A percentile compares a stretch with the other conserved stretches of the same genome.
Evolutionary conservation across 2,797 vertebrate genomes (phyloP).

Genomic region (Lycodopsis pacificus): DNA sequence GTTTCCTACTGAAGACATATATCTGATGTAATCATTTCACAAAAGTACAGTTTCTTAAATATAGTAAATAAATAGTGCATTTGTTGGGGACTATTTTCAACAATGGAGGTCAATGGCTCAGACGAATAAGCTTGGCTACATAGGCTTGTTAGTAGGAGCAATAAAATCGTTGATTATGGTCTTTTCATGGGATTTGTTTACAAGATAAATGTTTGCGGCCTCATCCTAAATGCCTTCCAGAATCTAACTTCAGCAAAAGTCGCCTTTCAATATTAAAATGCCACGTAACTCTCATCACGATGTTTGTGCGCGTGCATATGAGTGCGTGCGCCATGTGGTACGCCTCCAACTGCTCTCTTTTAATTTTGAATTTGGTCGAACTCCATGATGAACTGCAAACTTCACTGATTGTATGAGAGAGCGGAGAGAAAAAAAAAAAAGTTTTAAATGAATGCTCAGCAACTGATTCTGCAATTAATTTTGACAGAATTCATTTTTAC

Average conservation of each 20-base stretch:
- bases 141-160: neutral
- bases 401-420: constrained; percentile 39
- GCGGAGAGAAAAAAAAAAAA: constrained; percentile 8
- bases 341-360: constrained; percentile 16
- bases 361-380: constrained; percentile 43
- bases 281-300: neutral
- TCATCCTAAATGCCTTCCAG: neutral
- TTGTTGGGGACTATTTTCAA: constrained; percentile 3
- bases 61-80: neutral
- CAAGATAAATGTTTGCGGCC: neutral
- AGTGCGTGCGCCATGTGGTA: neutral
- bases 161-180: neutral
- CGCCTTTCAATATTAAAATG: neutral
- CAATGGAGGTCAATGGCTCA: neutral
- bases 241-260: neutral
- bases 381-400: constrained; percentile 61
- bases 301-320: neutral
- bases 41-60: neutral
- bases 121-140: neutral
- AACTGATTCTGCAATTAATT: constrained; percentile 61
- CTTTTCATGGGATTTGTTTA: neutral
- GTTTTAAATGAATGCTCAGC: constrained; percentile 58
- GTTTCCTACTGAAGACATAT: neutral
- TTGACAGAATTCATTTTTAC: constrained; percentile 57
- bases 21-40: no score